These are phyloP conservation scores for Diacarnus erythraeanus DNA, from an alignment of 37 sponge, comb jelly and placozoan species.

Conservation along the genomic window DNA sequence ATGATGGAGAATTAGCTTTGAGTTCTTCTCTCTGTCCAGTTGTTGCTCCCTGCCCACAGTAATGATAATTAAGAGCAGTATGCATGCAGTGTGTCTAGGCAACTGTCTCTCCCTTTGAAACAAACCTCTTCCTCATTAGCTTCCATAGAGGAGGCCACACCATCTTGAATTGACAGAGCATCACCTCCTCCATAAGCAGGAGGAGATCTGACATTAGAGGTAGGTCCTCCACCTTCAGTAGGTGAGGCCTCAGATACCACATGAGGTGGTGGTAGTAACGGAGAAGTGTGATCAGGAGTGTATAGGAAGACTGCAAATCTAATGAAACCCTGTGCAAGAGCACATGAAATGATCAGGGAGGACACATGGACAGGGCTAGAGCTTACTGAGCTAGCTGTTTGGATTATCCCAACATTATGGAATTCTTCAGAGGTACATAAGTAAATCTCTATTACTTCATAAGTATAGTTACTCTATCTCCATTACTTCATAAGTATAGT, in stretches of 20 bases:
- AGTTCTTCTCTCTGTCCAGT: no score
- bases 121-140: neutral
- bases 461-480: no score
- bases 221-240: neutral
- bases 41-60: no score
- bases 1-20: no score
- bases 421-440: no score
- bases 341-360: neutral
- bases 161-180: neutral
- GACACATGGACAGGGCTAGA: no score
- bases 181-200: neutral
- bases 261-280: neutral
- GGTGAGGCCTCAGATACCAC: neutral
- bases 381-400: no score
- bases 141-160: neutral
- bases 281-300: neutral
- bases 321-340: conserved; percentile 17
- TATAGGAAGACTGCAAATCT: conserved; percentile 27
- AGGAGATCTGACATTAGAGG: no score
- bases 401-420: no score
- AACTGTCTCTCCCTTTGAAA: neutral
- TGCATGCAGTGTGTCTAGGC: neutral
- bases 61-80: no score
- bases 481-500: no score
- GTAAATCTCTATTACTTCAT: no score